phyloP scores from a whole-genome alignment of 2,113 vertebrate species.

The Lepidiolamprologus cunningtoni region DNA sequence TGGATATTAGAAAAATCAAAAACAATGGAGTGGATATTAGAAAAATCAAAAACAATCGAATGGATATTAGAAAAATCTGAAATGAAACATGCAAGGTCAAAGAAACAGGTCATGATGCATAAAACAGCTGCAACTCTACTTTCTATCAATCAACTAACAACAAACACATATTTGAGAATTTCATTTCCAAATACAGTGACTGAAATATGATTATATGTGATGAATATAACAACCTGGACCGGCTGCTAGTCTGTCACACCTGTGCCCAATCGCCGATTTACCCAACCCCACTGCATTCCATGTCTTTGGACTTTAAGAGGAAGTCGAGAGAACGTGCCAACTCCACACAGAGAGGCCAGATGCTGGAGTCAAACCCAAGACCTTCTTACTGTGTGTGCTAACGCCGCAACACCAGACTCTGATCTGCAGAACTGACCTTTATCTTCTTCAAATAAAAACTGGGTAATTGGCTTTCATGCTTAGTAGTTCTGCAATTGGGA shows the following conservation, averaged over 20 bases:
- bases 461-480: background rate
- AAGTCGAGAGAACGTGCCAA: background rate
- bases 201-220: background rate
- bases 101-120: background rate
- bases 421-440: background rate
- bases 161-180: background rate
- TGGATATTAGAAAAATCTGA: background rate
- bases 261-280: background rate
- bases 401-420: background rate
- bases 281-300: background rate
- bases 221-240: fast-evolving
- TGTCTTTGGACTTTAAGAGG: background rate
- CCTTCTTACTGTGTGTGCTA: background rate
- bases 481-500: background rate
- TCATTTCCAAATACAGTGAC: background rate
- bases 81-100: background rate
- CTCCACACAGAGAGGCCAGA: background rate
- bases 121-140: background rate
- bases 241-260: fast-evolving
- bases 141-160: background rate
- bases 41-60: background rate
- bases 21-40: too few relatives aligned
- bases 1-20: background rate
- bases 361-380: background rate
- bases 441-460: background rate